Evolutionary conservation across 2,888 invertebrate species (phyloP), one percentile per base, ranked within the genome.

Genomic region (Ectemnius cavifrons): DNA sequence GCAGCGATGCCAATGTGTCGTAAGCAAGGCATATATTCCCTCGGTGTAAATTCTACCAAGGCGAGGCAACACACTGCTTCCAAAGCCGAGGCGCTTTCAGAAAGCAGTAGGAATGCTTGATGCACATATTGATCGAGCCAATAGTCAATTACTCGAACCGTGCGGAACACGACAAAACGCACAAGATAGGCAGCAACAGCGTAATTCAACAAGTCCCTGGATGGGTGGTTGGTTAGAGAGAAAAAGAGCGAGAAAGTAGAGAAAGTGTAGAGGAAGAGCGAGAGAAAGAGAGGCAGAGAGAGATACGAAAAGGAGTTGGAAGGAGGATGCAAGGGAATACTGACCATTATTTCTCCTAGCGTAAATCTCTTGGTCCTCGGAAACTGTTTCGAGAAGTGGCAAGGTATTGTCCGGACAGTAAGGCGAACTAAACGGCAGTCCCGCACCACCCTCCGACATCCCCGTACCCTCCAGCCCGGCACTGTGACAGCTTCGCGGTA

Each of bases 401-500:
- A 92, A 86, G 65, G 92, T 91, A 84, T 93, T 93, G 89, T 94
- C 94, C 75, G 93, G 93, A 88, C 92, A 92, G 82, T 92, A 92
- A 46, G 92, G 91, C 73, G 92, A 91, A 71, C 93, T 93, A 49
- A 91, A 86, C n/a, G 93, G 92, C 65, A 93, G 91, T 58, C 93
- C 93, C 66, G 92, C 91, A 84, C 93, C 93, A 2, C 93, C 93
- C 57, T 93, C 92, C 81, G 92, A 91, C 83, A 93, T 91, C 80
- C 93, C 93, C 91, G 89, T 93, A 91, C 80, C 92, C 88, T 84
- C 92, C 84, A 86, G 90, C 83, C 89, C 92, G 86, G 90, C 91
- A 89, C 88, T 90, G 92, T 96, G 96, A 86, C 96, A 96, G 70
- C 96, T 96, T 79, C 97, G 93, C 37, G 97, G 96, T 86, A 97